phyloP scores from a whole-genome alignment of 1,140 invertebrate genomes.

The Sitophilus oryzae region DNA sequence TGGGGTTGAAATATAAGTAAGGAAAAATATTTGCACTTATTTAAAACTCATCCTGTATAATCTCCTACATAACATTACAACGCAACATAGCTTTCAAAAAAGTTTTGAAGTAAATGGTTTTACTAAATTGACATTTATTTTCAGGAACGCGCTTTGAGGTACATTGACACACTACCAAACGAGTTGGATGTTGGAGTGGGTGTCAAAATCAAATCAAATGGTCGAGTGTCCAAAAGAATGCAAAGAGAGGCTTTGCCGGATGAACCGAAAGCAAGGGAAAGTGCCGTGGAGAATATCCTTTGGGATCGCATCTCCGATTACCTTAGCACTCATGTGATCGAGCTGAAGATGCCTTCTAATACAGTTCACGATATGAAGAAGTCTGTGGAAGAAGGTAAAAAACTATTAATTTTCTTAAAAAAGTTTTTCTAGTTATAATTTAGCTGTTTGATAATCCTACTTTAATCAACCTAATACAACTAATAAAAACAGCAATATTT shows the following conservation, averaged over 20 bases:
- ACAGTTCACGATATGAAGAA: slow-evolving; percentile 62
- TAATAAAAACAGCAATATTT: too few species aligned
- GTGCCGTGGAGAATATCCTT: slow-evolving; percentile 68
- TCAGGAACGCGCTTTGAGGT: slow-evolving; percentile 61
- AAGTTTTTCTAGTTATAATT: too few species aligned
- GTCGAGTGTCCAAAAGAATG: slow-evolving; percentile 46
- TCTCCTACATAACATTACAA: too few species aligned
- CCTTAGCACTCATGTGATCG: slow-evolving; percentile 70
- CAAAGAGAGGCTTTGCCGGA: slow-evolving; percentile 52
- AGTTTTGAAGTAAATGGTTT: too few species aligned
- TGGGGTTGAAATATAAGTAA: too few species aligned
- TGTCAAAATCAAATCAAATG: slow-evolving; percentile 57
- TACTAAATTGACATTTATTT: slow-evolving; percentile 24
- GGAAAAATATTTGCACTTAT: too few species aligned
- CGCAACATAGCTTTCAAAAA: too few species aligned
- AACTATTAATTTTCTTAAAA: not conserved
- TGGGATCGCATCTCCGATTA: slow-evolving; percentile 67
- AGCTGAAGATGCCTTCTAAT: slow-evolving; percentile 66
- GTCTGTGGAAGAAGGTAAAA: slow-evolving; percentile 56
- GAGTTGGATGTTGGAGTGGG: slow-evolving; percentile 59
- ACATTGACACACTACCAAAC: slow-evolving; percentile 55
- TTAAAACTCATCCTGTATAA: too few species aligned
- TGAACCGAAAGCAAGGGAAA: slow-evolving; percentile 64
- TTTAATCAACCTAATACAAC: too few species aligned
- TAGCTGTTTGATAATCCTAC: too few species aligned